Percentiles rank a stretch among this genome's conserved stretches.
These are phyloP conservation scores for Nyctalus aviator DNA, from an alignment of 2,797 vertebrate species.

Conservation along the genomic window DNA sequence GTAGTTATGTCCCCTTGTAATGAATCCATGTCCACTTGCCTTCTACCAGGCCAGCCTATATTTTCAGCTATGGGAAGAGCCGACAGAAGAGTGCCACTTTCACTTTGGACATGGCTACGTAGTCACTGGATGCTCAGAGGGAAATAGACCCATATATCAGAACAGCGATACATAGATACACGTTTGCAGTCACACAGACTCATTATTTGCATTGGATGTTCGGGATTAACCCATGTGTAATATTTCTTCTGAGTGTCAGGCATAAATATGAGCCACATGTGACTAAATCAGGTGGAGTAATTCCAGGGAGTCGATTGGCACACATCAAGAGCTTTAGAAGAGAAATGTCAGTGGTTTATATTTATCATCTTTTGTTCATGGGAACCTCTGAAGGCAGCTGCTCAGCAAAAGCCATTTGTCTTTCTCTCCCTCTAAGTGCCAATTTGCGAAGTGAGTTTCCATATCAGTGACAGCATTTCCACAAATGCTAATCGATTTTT, in stretches of 20 bases:
- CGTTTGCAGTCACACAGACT: not conserved
- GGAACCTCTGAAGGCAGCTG: constrained; percentile 49
- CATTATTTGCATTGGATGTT: constrained; percentile 47
- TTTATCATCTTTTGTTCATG: constrained; percentile 56
- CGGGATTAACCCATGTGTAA: not conserved
- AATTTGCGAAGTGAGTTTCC: constrained; percentile 43
- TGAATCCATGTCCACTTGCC: not conserved
- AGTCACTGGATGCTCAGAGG: not conserved
- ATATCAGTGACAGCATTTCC: not conserved
- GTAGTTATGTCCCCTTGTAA: constrained; percentile 33
- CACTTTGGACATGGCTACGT: not conserved
- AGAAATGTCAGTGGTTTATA: constrained; percentile 40
- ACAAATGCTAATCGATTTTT: constrained; percentile 42
- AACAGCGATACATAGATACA: not conserved
- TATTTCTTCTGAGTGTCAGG: constrained; percentile 48
- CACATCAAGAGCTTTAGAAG: constrained; percentile 43
- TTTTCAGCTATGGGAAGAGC: constrained; percentile 23
- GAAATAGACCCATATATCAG: not conserved
- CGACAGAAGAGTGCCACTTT: not conserved
- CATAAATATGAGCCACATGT: constrained; percentile 32
- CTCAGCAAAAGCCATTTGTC: constrained; percentile 41
- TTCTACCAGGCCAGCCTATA: not conserved
- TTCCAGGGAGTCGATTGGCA: constrained; percentile 42
- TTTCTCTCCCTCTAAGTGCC: not conserved
- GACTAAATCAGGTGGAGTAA: constrained; percentile 12